Conservation (phyloP, 2,797 vertebrate species). For the Rhinichthys osculus region DNA sequence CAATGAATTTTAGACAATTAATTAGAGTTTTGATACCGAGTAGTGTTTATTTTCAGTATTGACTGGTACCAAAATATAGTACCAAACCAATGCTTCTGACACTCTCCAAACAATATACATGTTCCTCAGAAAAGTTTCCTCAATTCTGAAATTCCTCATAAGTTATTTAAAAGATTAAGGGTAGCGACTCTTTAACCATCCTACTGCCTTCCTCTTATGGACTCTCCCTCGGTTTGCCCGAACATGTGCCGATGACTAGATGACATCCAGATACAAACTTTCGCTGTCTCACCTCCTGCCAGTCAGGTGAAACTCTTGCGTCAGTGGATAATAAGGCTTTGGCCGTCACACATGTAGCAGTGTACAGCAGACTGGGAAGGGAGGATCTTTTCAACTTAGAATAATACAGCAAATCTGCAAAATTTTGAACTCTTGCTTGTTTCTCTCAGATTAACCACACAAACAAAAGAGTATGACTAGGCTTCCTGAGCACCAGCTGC, state of each 20-base stretch:
- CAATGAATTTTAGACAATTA: too few relatives aligned
- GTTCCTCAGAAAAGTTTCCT: background rate
- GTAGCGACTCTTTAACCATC: slow-evolving; percentile 55
- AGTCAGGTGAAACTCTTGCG: slow-evolving; percentile 33
- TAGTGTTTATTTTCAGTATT: background rate
- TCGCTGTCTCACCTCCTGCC: slow-evolving; percentile 21
- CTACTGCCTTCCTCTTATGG: background rate
- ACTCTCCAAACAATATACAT: background rate
- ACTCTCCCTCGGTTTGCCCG: slow-evolving; percentile 3
- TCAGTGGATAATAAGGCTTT: slow-evolving; percentile 42
- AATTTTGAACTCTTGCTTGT: background rate
- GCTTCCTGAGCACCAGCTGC: slow-evolving; percentile 64
- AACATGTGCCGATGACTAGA: slow-evolving; percentile 19
- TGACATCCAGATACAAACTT: slow-evolving; percentile 8
- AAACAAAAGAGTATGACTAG: background rate
- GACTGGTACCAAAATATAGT: background rate
- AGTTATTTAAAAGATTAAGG: slow-evolving; percentile 69
- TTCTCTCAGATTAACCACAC: background rate
- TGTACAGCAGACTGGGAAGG: background rate
- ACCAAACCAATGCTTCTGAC: background rate
- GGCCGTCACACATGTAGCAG: background rate
- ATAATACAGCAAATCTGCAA: background rate
- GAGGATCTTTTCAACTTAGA: background rate
- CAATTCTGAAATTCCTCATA: background rate
- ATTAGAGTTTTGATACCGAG: background rate